Percentiles rank a stretch among this genome's conserved stretches.
phyloP scores from a whole-genome alignment of 2,113 vertebrate genomes.

The Alectura lathami region DNA sequence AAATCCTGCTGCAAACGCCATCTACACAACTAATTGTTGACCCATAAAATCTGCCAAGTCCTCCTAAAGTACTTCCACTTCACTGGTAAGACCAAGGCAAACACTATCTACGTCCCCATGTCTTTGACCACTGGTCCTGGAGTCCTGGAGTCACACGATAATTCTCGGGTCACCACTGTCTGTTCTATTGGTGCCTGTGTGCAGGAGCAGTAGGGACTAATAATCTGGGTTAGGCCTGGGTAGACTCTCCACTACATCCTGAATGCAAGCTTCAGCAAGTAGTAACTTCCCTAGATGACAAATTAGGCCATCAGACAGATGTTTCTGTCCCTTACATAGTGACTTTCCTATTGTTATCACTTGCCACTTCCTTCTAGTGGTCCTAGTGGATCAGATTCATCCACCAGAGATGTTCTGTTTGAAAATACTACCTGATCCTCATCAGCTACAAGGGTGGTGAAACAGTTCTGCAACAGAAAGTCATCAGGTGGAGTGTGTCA shows the following conservation, averaged over 20 bases:
- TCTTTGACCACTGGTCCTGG: too few relatives aligned
- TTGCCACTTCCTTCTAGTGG: neutral
- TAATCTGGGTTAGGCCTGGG: neutral
- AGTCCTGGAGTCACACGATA: neutral
- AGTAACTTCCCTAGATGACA: neutral
- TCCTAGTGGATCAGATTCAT: neutral
- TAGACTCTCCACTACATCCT: neutral
- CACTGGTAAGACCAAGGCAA: neutral
- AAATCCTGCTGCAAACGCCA: neutral
- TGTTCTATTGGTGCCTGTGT: rapidly evolving
- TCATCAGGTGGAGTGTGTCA: neutral
- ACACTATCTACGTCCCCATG: rapidly evolving
- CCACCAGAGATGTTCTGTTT: neutral
- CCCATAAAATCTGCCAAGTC: neutral
- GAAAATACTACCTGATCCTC: neutral
- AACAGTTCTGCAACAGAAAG: neutral
- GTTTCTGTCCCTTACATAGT: neutral
- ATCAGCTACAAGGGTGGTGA: neutral
- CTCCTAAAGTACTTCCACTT: neutral
- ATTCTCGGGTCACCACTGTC: neutral
- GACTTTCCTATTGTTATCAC: neutral
- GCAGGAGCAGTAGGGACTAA: neutral
- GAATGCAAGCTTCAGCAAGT: neutral
- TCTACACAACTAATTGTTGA: neutral
- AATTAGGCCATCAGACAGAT: neutral